Evolutionary conservation across 2,888 invertebrate species (phyloP).

Genomic region (Troides helena): DNA sequence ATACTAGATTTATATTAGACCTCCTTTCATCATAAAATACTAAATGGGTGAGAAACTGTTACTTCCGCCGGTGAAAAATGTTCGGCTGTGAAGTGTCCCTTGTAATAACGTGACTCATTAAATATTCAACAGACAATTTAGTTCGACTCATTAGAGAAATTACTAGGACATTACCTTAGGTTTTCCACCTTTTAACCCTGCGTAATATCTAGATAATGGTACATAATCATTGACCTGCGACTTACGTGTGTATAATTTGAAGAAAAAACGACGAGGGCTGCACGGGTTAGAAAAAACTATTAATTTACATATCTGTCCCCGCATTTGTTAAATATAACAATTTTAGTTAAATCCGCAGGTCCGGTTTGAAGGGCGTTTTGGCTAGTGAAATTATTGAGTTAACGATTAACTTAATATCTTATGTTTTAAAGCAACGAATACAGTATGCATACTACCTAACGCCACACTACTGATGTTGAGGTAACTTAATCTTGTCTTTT

Average conservation of each 20-base stretch:
- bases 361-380: too few relatives aligned
- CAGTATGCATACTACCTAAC: too few relatives aligned
- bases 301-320: constrained; percentile 11
- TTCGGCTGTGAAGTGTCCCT: neutral
- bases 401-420: too few relatives aligned
- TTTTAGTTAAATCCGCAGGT: too few relatives aligned
- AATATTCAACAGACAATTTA: constrained; percentile 14
- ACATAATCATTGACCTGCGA: constrained; percentile 38
- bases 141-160: constrained; percentile 17
- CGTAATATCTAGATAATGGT: constrained; percentile 29
- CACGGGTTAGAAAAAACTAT: constrained; percentile 9
- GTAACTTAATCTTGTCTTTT: too few relatives aligned
- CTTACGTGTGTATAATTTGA: constrained; percentile 21
- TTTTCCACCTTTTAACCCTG: constrained; percentile 31
- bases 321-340: neutral
- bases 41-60: too few relatives aligned
- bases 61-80: too few relatives aligned
- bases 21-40: too few relatives aligned
- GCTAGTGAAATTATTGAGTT: too few relatives aligned
- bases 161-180: constrained; percentile 23
- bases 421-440: too few relatives aligned
- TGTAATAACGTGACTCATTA: neutral
- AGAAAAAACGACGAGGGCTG: constrained; percentile 6
- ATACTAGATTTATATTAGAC: too few relatives aligned
- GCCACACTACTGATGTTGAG: too few relatives aligned